Evolutionary conservation across 2,888 invertebrate genomes (phyloP).

Genomic region (Nephrotoma appendiculata): DNA sequence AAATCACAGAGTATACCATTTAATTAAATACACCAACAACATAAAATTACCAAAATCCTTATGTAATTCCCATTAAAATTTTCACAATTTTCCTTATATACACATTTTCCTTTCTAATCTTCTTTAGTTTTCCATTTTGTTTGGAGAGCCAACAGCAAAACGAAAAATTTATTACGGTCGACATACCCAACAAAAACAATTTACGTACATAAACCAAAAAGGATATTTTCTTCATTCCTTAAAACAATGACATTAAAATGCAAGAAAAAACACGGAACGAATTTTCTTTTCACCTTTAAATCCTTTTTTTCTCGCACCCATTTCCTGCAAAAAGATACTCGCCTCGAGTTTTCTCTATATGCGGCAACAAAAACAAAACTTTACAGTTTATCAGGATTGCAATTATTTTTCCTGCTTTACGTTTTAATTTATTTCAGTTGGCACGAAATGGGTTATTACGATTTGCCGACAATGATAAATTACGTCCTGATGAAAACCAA

Average conservation of each 20-base stretch:
- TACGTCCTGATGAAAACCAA: conserved; percentile 45
- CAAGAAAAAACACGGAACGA: neutral
- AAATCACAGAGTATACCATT: neutral
- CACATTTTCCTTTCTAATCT: neutral
- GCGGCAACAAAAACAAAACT: neutral
- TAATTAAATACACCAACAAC: neutral
- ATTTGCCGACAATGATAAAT: conserved; percentile 73
- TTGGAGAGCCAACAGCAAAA: neutral
- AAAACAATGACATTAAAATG: neutral
- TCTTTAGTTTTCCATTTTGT: neutral
- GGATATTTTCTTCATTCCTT: neutral
- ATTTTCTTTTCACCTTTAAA: neutral
- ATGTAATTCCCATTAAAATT: neutral
- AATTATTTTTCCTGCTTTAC: neutral
- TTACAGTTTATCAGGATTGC: neutral
- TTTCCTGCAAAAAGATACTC: neutral
- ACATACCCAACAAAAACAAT: neutral
- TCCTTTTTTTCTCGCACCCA: neutral
- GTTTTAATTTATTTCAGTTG: conserved; percentile 36
- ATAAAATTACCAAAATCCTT: neutral
- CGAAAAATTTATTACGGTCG: neutral
- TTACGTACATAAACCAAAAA: neutral
- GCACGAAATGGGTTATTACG: conserved; percentile 60
- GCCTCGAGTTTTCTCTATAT: neutral
- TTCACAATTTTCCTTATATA: neutral